phyloP scores from a whole-genome alignment of 2,113 vertebrate species.

The Macquaria ambigua region DNA sequence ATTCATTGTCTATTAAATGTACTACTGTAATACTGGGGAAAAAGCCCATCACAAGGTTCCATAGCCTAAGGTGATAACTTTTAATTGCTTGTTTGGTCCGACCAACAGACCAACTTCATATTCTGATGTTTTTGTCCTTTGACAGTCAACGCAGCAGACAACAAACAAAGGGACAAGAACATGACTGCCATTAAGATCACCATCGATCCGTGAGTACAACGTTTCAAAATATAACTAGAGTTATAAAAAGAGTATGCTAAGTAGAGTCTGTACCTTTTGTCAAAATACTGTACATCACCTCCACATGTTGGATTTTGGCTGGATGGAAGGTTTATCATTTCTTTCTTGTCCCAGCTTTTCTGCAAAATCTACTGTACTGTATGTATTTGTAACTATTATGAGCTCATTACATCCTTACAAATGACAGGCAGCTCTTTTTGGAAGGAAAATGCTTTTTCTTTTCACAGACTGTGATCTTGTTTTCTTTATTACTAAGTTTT shows the following conservation, averaged over 20 bases:
- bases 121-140: slow-evolving; percentile 36
- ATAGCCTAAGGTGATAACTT: not conserved
- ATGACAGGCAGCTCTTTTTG: not conserved
- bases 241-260: not conserved
- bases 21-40: no score
- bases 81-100: not conserved
- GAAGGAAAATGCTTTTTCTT: not conserved
- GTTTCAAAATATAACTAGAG: not conserved
- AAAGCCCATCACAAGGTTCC: not conserved
- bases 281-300: not conserved
- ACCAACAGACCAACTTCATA: not conserved
- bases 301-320: not conserved
- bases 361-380: not conserved
- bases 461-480: not conserved
- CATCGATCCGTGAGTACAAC: slow-evolving; percentile 95
- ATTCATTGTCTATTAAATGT: not conserved
- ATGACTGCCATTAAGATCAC: slow-evolving; percentile 98
- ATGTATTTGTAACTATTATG: not conserved
- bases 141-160: slow-evolving; percentile 97
- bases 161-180: slow-evolving; percentile 99
- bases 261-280: not conserved
- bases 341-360: not conserved
- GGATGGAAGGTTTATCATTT: not conserved
- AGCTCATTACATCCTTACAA: not conserved
- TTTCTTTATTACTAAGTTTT: not conserved